Base-by-base conservation (phyloP, 2,113 vertebrate species). In the Istiophorus platypterus region DNA sequence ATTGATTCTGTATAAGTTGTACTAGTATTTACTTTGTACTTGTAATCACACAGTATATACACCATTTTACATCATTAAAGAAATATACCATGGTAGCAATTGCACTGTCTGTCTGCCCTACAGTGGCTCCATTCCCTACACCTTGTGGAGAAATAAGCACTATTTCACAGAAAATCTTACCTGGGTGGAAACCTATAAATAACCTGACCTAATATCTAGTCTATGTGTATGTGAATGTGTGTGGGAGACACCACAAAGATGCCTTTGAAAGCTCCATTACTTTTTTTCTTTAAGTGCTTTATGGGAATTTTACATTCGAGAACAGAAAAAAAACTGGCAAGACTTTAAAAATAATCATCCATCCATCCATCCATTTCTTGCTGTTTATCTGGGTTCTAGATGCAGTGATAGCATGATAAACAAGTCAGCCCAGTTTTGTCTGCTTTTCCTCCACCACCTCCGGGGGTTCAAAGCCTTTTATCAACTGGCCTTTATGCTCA, bases 131-230 rank as follows among this genome's bases (percentile, higher is more conserved):
- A 5, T 75, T 63, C 47, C 7, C 29, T 62, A 22, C 45, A 66
- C 22, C 57, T 4, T 27, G 58, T 54, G 26, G 39, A 7, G 24
- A 26, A 71, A 75, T 26, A 37, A 24, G n/a, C 47, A 64, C 57
- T 41, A n/a, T 67, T 42, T 34, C 66, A 80, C 41, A 65, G 4
- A 31, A 72, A 66, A 42, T 22, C 37, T 59, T 41, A 74, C 62
- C 66, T 56, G 29, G 61, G 42, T 74, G 22, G 5, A 65, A 39
- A 15, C 20, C 54, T 86, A 67, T 67, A 76, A 57, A 83, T 68
- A 76, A 67, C 31, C 18, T 47, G 47, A 15, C 59, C 66, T 71
- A 65, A 34, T 73, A 63, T 24, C 42, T 31, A 12, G 2, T 56
- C 29, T 77, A 24, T 15, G 62, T 31, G 8, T 52, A 22, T 34